phyloP scores from a whole-genome alignment of 2,113 vertebrate species.

The Chroicocephalus ridibundus region DNA sequence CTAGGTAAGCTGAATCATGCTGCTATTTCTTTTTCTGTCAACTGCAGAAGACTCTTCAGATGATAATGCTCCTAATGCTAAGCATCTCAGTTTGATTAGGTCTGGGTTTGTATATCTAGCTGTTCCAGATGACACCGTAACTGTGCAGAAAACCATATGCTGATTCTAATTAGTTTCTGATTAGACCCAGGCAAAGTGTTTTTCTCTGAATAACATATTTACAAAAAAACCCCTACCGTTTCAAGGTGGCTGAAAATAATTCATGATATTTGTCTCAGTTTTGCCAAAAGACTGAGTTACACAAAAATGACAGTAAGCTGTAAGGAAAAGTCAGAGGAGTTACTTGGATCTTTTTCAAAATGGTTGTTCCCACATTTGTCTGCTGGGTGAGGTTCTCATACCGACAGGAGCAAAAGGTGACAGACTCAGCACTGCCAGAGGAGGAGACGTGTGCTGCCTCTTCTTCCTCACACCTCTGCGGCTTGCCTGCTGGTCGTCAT shows the following conservation, averaged over 20 bases:
- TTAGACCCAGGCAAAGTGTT: slow-evolving; percentile 49
- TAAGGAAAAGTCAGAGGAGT: not conserved
- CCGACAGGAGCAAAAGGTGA: not conserved
- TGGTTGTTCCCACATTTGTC: not conserved
- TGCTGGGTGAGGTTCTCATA: not conserved
- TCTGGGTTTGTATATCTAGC: not conserved
- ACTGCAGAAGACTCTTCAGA: slow-evolving; percentile 50
- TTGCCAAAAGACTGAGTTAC: not conserved
- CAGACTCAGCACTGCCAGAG: not conserved
- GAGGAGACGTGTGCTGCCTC: not conserved
- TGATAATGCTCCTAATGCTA: not conserved
- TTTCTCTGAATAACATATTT: slow-evolving; percentile 42
- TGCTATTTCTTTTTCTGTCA: slow-evolving; percentile 25
- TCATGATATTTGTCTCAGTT: not conserved
- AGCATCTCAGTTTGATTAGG: slow-evolving; percentile 53
- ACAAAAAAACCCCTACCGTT: not conserved
- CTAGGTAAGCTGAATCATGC: not conserved
- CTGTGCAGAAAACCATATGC: slow-evolving; percentile 43
- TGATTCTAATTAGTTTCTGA: slow-evolving; percentile 66
- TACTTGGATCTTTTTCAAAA: not conserved
- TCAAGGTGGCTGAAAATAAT: slow-evolving; percentile 41
- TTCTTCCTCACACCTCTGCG: not conserved
- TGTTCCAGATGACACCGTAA: slow-evolving; percentile 32
- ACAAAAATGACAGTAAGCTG: not conserved
- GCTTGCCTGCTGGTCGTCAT: not conserved